phyloP scores from a whole-genome alignment of 2,888 invertebrate genomes.

The Melikaiella ostensackeni region DNA sequence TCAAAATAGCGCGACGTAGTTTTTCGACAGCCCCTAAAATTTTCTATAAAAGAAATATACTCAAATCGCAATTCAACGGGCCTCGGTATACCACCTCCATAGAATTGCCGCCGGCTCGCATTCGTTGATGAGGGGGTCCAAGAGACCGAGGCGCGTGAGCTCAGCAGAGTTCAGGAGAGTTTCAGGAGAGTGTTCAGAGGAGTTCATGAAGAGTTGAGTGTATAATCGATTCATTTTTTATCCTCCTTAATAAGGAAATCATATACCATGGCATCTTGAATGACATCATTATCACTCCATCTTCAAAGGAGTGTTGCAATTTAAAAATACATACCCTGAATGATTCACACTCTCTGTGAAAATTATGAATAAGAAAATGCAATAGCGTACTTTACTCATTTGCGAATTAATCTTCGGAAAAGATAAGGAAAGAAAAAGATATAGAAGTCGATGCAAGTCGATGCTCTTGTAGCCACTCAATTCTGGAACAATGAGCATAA shows the following conservation, averaged over 20 bases:
- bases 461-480: no score
- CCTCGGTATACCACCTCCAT: no score
- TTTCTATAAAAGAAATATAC: not conserved
- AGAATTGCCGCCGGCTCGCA: no score
- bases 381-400: not conserved
- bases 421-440: not conserved
- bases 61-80: no score
- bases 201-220: no score
- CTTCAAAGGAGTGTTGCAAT: constrained; percentile 24
- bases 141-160: no score
- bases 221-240: constrained; percentile 1
- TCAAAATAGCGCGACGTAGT: no score
- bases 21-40: no score
- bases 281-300: constrained; percentile 20
- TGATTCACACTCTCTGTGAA: constrained; percentile 16
- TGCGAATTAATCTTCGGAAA: not conserved
- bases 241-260: constrained; percentile 16
- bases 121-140: no score
- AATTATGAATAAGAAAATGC: constrained; percentile 3
- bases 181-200: no score
- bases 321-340: constrained; percentile 21
- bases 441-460: not conserved
- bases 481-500: not conserved
- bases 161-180: no score
- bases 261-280: constrained; percentile 8